Evolutionary conservation across 2,113 vertebrate species (phyloP).

Genomic region (Thunnus maccoyii): DNA sequence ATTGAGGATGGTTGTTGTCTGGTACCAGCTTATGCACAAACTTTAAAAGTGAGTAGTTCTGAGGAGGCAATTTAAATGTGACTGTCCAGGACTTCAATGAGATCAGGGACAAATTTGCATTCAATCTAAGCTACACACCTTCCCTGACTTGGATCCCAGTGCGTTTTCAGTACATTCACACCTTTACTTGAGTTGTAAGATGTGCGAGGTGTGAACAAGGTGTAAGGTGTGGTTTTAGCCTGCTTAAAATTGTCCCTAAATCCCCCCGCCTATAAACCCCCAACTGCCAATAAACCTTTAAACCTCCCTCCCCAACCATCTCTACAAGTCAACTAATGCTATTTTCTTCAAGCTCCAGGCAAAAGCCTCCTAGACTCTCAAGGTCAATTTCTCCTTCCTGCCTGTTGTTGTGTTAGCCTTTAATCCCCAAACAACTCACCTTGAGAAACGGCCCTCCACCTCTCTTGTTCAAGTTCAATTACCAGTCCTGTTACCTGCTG

Average conservation of each 20-base stretch:
- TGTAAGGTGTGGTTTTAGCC: background rate
- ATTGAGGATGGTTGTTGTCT: too few species aligned
- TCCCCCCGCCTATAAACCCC: too few species aligned
- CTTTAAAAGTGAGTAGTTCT: too few species aligned
- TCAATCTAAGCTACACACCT: background rate
- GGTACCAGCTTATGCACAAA: too few species aligned
- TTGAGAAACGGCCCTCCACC: background rate
- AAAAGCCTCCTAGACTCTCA: background rate
- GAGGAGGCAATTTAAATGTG: too few species aligned
- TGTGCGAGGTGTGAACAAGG: background rate
- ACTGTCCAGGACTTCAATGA: background rate
- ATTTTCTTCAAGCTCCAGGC: background rate
- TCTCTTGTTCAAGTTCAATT: background rate
- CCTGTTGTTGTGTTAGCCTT: background rate
- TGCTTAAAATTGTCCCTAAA: background rate
- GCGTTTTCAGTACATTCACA: background rate
- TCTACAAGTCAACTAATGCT: background rate
- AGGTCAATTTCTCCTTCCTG: constrained; percentile 10
- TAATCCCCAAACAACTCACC: constrained; percentile 8
- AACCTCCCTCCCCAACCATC: background rate
- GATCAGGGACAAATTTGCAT: background rate
- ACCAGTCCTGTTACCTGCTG: too few species aligned
- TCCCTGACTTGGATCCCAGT: background rate
- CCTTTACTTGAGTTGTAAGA: background rate
- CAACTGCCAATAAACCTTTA: background rate